phyloP scores from a whole-genome alignment of 2,888 invertebrate species.

The Eristalis tenax region DNA sequence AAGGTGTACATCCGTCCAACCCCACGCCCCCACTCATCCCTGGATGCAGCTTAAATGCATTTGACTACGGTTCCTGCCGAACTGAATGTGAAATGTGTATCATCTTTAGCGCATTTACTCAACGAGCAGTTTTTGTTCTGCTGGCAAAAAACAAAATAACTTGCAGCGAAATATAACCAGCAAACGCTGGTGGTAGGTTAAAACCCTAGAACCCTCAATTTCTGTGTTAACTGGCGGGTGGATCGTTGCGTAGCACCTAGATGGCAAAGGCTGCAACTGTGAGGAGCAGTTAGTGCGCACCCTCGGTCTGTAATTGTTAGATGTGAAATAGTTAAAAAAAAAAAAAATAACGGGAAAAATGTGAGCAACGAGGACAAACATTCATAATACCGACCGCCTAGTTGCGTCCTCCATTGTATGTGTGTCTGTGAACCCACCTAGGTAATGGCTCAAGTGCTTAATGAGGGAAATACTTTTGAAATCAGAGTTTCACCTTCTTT shows the following conservation, averaged over 20 bases:
- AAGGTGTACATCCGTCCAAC: background rate
- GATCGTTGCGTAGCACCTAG: background rate
- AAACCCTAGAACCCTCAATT: constrained; percentile 60
- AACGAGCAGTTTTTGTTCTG: background rate
- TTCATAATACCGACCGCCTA: constrained; percentile 15
- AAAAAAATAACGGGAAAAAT: constrained; percentile 41
- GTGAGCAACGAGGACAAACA: constrained; percentile 59
- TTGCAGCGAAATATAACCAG: constrained; percentile 13
- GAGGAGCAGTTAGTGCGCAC: constrained; percentile 49
- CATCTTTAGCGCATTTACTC: constrained; percentile 52
- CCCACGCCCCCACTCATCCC: background rate
- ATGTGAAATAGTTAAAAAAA: constrained; percentile 50
- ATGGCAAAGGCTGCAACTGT: constrained; percentile 5
- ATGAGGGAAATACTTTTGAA: constrained; percentile 71
- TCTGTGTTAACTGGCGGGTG: constrained; percentile 35
- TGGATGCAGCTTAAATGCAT: constrained; percentile 53
- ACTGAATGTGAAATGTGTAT: constrained; percentile 48
- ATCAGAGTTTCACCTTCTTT: constrained; percentile 51
- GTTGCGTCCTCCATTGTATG: constrained; percentile 30
- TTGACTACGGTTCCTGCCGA: constrained; percentile 55
- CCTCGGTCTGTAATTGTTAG: constrained; percentile 60
- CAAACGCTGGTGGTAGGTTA: constrained; percentile 49
- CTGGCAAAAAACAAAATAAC: constrained; percentile 14
- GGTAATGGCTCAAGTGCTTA: constrained; percentile 69
- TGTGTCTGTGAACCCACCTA: constrained; percentile 6